A percentile compares a stretch with the other conserved stretches of the same genome.
phyloP scores from a whole-genome alignment of 2,113 vertebrate genomes.

The Phoenicopterus ruber region DNA sequence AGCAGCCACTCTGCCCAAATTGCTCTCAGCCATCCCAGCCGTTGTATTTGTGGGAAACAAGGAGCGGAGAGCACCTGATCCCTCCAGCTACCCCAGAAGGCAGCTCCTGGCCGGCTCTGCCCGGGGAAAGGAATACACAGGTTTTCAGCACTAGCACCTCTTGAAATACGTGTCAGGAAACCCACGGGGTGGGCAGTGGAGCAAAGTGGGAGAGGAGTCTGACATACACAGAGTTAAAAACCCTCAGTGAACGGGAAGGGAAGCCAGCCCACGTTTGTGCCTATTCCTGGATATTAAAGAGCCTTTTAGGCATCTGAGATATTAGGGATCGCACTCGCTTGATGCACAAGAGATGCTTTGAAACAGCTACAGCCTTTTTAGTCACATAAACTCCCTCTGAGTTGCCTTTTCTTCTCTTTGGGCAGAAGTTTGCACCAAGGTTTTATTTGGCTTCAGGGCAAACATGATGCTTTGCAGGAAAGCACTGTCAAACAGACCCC shows the following conservation, averaged over 20 bases:
- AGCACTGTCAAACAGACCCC: constrained; percentile 56
- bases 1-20: constrained; percentile 10
- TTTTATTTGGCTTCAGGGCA: constrained; percentile 63
- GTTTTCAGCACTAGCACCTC: not conserved
- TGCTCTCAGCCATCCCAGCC: constrained; percentile 22
- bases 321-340: not conserved
- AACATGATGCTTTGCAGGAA: constrained; percentile 52
- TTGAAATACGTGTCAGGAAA: not conserved
- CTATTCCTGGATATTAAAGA: constrained; percentile 29
- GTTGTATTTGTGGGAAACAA: not conserved
- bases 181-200: not conserved
- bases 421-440: constrained; percentile 39
- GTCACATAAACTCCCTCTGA: constrained; percentile 42
- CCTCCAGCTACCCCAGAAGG: not conserved
- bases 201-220: not conserved
- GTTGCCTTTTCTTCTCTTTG: constrained; percentile 47
- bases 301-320: not conserved
- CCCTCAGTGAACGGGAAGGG: not conserved
- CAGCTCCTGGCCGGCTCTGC: not conserved
- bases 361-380: constrained; percentile 34
- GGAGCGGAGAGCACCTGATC: not conserved
- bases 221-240: not conserved
- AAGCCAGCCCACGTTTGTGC: not conserved
- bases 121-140: not conserved
- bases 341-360: constrained; percentile 49